Percentiles rank a stretch among this genome's conserved stretches.
Conservation (phyloP, 2,797 vertebrate species). For the Rhodeus uyekii region DNA sequence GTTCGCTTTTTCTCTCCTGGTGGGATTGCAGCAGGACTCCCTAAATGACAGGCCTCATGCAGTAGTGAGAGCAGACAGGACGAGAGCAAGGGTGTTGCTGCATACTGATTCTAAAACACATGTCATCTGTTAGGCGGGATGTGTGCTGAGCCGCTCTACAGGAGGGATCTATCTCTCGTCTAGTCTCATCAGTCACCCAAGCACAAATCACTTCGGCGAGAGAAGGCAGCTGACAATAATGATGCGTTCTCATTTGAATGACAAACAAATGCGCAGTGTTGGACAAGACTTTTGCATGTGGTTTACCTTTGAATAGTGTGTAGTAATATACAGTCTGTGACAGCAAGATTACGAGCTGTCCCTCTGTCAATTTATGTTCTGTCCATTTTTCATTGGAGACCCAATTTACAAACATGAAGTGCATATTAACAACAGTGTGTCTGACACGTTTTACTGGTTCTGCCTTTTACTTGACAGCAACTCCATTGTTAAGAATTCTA, state of each 20-base stretch:
- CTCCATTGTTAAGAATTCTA: not conserved
- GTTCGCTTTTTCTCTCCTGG: conserved; percentile 36
- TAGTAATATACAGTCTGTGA: conserved; percentile 36
- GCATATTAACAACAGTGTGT: conserved; percentile 1
- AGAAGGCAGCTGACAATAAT: conserved; percentile 45
- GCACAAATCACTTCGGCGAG: conserved; percentile 42
- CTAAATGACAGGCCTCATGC: conserved; percentile 52
- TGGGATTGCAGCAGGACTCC: conserved; percentile 43
- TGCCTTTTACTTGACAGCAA: conserved; percentile 14
- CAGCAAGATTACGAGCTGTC: conserved; percentile 28
- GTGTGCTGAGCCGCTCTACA: conserved; percentile 44
- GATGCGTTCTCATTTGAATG: conserved; percentile 46
- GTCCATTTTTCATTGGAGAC: conserved; percentile 23
- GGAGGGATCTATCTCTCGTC: conserved; percentile 51
- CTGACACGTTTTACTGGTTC: not conserved
- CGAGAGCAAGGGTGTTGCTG: conserved; percentile 48
- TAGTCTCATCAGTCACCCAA: conserved; percentile 50
- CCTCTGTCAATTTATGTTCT: conserved; percentile 9
- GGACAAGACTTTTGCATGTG: not conserved
- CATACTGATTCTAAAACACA: conserved; percentile 60
- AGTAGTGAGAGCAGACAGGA: conserved; percentile 41
- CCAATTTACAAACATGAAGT: conserved; percentile 22
- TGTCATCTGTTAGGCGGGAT: conserved; percentile 48
- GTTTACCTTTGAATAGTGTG: conserved; percentile 32
- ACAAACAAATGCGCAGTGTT: conserved; percentile 29